phyloP scores from a whole-genome alignment of 1,140 invertebrate genomes.

The Manduca sexta region DNA sequence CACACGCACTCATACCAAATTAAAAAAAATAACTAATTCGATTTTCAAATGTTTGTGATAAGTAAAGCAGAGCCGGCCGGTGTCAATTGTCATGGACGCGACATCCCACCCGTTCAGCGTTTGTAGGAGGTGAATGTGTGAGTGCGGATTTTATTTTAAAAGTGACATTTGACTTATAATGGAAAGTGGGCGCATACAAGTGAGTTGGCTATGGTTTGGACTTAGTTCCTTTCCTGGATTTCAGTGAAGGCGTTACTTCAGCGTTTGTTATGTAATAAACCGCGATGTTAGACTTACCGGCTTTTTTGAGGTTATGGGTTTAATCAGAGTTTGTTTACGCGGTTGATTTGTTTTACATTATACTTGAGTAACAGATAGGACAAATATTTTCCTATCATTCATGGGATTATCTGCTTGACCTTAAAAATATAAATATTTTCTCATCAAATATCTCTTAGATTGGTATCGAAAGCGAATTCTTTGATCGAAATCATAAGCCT shows the following conservation, averaged over 20 bases:
- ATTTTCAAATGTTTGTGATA: background rate
- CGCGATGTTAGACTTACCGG: too few species aligned
- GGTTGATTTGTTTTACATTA: too few species aligned
- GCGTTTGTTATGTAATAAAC: too few species aligned
- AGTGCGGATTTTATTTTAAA: constrained; percentile 55
- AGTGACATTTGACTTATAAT: constrained; percentile 43
- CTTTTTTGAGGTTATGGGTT: too few species aligned
- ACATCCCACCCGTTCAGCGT: constrained; percentile 38
- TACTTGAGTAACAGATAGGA: too few species aligned
- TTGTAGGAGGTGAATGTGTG: constrained; percentile 47
- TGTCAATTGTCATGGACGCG: constrained; percentile 33
- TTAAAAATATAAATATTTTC: too few species aligned
- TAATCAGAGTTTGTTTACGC: too few species aligned
- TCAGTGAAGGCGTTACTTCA: background rate
- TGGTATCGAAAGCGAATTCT: too few species aligned
- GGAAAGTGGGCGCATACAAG: constrained; percentile 35
- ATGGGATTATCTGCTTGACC: too few species aligned
- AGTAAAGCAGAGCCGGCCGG: constrained; percentile 5
- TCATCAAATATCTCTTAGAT: too few species aligned
- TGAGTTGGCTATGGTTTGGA: constrained; percentile 30
- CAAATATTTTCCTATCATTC: too few species aligned
- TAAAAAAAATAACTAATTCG: background rate
- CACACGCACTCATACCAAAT: constrained; percentile 60
- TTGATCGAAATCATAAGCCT: too few species aligned
- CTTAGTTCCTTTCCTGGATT: constrained; percentile 1